Conservation (phyloP, 1,140 invertebrate species). For the Vanessa tameamea region DNA sequence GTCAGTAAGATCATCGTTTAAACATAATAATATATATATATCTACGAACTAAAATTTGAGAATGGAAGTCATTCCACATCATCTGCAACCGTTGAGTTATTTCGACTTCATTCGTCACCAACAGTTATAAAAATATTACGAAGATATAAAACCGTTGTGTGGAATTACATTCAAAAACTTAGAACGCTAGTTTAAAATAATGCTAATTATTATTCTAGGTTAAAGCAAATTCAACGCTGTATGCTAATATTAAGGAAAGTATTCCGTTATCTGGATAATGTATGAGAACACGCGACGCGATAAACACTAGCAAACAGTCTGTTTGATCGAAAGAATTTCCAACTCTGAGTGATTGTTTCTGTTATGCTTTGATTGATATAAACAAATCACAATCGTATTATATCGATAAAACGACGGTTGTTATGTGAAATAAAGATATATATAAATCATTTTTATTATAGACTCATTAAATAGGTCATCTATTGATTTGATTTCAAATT, state of each 20-base stretch:
- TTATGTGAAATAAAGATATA: neutral
- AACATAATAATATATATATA: too few relatives aligned
- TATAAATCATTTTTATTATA: neutral
- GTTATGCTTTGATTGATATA: neutral
- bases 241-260: neutral
- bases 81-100: too few relatives aligned
- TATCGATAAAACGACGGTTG: neutral
- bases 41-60: too few relatives aligned
- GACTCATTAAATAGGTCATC: too few relatives aligned
- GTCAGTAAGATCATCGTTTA: too few relatives aligned
- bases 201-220: neutral
- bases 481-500: too few relatives aligned
- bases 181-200: neutral
- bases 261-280: slow-evolving; percentile 2
- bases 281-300: slow-evolving; percentile 1
- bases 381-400: neutral
- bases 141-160: neutral
- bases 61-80: too few relatives aligned
- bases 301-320: neutral
- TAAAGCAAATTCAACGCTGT: neutral
- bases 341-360: neutral
- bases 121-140: too few relatives aligned
- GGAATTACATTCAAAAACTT: neutral
- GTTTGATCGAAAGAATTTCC: slow-evolving; percentile 1
- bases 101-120: too few relatives aligned